These are phyloP conservation scores for Pollicipes pollicipes DNA, from an alignment of 1,140 invertebrate genomes.

Conservation along the genomic window DNA sequence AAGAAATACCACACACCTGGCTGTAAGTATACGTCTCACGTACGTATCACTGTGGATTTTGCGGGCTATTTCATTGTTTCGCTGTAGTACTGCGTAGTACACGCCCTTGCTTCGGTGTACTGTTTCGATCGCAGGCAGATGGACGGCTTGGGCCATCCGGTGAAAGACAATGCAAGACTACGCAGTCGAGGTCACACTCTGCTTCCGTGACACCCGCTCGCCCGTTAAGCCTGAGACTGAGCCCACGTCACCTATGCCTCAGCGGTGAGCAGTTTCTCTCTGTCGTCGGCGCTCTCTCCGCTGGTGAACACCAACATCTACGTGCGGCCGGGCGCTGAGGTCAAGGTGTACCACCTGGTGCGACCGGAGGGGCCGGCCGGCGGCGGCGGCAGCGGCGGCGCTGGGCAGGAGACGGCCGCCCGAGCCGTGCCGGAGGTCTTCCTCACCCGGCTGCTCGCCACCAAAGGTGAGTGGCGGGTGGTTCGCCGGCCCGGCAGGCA, in stretches of 20 bases:
- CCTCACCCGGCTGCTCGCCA: background rate
- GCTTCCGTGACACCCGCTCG: too few species aligned
- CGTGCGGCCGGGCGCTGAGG: background rate
- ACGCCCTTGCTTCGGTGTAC: too few species aligned
- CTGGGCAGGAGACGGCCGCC: conserved; percentile 33
- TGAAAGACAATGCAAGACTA: too few species aligned
- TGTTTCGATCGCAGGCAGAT: too few species aligned
- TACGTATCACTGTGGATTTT: too few species aligned
- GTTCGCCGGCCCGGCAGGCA: too few species aligned
- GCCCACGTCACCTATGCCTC: too few species aligned
- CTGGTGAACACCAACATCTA: background rate
- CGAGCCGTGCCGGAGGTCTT: conserved; percentile 35
- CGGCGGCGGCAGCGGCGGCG: conserved; percentile 21
- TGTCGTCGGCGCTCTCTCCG: background rate
- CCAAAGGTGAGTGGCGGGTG: background rate
- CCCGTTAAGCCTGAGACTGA: too few species aligned
- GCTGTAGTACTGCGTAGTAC: too few species aligned
- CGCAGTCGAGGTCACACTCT: too few species aligned
- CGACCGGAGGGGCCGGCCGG: background rate
- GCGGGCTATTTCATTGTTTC: too few species aligned
- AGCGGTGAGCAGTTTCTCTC: background rate
- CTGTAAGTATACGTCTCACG: background rate
- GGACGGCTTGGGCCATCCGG: too few species aligned
- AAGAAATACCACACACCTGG: background rate
- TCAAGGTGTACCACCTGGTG: background rate